Base-by-base conservation (phyloP, 2,888 invertebrate genomes). In the Reticulitermes lucifugus region DNA sequence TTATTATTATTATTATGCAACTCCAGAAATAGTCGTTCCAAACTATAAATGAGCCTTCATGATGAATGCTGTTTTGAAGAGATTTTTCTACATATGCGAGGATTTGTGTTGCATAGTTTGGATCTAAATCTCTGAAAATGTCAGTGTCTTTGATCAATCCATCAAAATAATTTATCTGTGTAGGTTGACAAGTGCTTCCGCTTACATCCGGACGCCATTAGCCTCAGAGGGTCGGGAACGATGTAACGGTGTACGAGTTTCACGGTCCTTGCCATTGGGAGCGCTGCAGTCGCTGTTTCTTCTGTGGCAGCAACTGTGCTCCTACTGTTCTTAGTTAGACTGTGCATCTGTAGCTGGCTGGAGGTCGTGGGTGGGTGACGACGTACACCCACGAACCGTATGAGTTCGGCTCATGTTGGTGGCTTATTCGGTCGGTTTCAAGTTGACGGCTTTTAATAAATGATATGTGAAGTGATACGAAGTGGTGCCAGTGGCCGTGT, bases 181-280 rank as follows among this genome's bases (percentile, higher is more conserved):
- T 18, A 5, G 55, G 55, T 1, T 14, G 55, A 18, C 55, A 18
- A 55, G 18, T 55, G 18, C 55, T 55, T 55, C 55, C 18, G 55
- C 14, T 18, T 18, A 18, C 55, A 12, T 18, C 55, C 55, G 55
- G 55, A 4, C 55, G 55, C 55, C 55, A 55, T 55, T 55, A 55
- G 14, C 55, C 4, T 14, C 18, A 10, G 6, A 65, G 25, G 6
- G 65, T 10, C n/a, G 65, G 25, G n/a, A 65, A n/a, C 12, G n/a
- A 6, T 25, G 25, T 65, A 65, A 65, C 65, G 65, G 65, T 65
- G 65, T 65, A 9, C n/a, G 65, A 25, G 88, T 88, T 88, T 88
- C 89, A 89, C 89, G 86, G 88, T 87, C 88, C 87, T 88, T 87
- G 88, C 88, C 88, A 87, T 88, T 88, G 88, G 89, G 86, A 87